Evolutionary conservation across 2,888 invertebrate genomes (phyloP), one percentile per base, ranked within the genome.

Genomic region (Agriopis aurantiaria): DNA sequence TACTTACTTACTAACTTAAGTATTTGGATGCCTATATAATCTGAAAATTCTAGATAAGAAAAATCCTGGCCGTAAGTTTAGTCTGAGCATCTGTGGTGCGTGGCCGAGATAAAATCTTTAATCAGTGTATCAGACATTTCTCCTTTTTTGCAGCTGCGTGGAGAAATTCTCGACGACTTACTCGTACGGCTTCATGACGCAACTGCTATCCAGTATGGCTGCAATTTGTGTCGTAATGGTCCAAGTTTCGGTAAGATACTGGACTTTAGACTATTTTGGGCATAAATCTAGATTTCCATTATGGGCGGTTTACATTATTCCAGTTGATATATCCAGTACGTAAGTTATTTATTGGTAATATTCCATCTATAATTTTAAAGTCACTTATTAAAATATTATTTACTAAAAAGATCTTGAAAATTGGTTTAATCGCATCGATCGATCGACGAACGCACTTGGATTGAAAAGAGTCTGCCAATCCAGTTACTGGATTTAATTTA

Each of bases 141-240:
- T 71, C 73, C 71, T 62, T 71, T 72, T 65, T 71, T 68, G 23
- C 88, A 94, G 94, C 79, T 93, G 92, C 75, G 92, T 92, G 62
- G 86, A 93, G 80, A 90, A 90, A 80, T 93, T 94, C 76, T 85
- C 89, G 11, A 75, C 74, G 71, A 93, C 92, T 71, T 94, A 93
- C 83, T 88, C 92, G 2, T 92, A 92, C 74, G 94, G 94, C 51
- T 94, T 94, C 86, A 90, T 93, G 91, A 93, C 92, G 74, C 94
- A 94, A 84, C 86, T 94, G 61, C 82, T 93, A 64, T 93, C 93
- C 33, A 94, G 94, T 77, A 89, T 91, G 90, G 92, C 92, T 12
- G 93, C 93, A 51, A 93, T 94, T 84, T 93, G 94, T 84, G 92
- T 91, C 57, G 90, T 93, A 82, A 94, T 94, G 94, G 93, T 94